Evolutionary conservation across 92 coral and sea anemone genomes (phyloP), one percentile per base, ranked within the genome.

Genomic region (Porites lobata): DNA sequence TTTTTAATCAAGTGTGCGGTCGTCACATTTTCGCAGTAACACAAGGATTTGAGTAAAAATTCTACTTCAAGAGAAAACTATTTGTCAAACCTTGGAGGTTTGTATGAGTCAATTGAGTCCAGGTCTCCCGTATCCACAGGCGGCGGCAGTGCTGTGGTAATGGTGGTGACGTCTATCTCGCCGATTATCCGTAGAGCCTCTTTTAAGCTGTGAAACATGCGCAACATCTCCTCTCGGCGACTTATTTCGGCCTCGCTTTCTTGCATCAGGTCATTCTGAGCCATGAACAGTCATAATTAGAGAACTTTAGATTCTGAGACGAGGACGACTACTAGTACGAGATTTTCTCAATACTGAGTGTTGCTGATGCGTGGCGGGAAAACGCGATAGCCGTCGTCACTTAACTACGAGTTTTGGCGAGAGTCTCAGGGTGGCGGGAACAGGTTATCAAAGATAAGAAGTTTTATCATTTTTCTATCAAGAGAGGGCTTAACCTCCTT

Each of bases 161-260:
- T 61, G 56, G 99, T 97, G 47, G 90, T 90, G 76, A 93, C 91
- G 73, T 97, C 97, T 50, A 97, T 97, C 66, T 97, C 99, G 24
- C 94, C 87, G 63, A 97, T 95, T 67, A 97, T 96, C 82, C 82
- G 77, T 29, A 97, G 92, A n/a, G 99, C 99, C 82, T 97, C 96
- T 64, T 95, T 97, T 18, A 95, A 90, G 76, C 99, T 91, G 52
- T 88, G 91, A 88, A 95, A 97, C 93, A 95, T 90, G 68, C 95
- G 87, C 57, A 97, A 72, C 97, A 95, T 92, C 66, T 97, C 99
- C 65, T 97, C 96, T 3, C 99, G 95, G 50, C 94, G 95, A 50
- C 75, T 93, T 8, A 91, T 85, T 74, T 96, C 99, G 13, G 95
- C 99, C 64, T 97, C 98, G 82, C 99, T 97, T 76, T 97, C 99